phyloP scores from a whole-genome alignment of 2,113 vertebrate species.

The Ranitomeya imitator region DNA sequence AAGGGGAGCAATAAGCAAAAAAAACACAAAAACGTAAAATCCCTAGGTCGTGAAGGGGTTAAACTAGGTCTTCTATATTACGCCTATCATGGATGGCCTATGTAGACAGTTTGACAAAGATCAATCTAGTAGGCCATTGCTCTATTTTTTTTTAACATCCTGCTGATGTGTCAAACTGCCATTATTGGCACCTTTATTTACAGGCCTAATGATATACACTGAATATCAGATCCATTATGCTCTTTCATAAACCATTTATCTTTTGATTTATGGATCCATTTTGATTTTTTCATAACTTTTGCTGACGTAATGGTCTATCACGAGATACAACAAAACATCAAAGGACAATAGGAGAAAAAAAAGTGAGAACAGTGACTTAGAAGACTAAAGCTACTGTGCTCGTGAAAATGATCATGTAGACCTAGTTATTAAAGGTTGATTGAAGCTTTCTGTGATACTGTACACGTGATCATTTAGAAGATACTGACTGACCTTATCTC shows the following conservation, averaged over 20 bases:
- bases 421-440: not conserved
- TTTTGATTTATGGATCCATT: not conserved
- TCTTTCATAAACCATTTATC: not conserved
- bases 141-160: not conserved
- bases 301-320: too few relatives aligned
- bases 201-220: not conserved
- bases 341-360: too few relatives aligned
- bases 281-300: too few relatives aligned
- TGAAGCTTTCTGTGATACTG: not conserved
- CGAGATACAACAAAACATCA: too few relatives aligned
- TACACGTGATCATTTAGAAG: not conserved
- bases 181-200: not conserved
- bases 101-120: not conserved
- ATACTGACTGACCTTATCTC: constrained; percentile 81
- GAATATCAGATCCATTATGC: not conserved
- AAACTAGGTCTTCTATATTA: too few relatives aligned
- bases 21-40: too few relatives aligned
- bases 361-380: not conserved
- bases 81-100: not conserved
- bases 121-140: not conserved
- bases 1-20: too few relatives aligned
- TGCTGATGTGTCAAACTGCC: not conserved
- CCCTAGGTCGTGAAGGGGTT: too few relatives aligned
- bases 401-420: not conserved
- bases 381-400: not conserved